Base-by-base conservation (phyloP, 2,113 vertebrate genomes). In the Butastur rufipennis region DNA sequence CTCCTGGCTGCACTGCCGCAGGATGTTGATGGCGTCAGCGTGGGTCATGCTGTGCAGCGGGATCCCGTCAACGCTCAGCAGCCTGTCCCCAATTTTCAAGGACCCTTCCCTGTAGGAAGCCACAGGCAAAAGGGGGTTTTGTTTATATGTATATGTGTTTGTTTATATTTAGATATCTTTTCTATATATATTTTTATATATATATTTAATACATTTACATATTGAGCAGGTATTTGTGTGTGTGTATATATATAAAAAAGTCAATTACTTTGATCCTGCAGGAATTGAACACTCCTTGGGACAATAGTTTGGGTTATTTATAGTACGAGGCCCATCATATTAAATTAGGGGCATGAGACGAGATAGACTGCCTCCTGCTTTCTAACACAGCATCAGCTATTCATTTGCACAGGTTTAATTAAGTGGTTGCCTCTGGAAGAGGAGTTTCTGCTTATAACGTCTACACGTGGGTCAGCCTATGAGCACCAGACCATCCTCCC, bases 1-100 rank as follows among this genome's bases (percentile, higher is more conserved):
- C 96, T 99, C 99, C 58, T 99, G 99, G 97, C 98, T 95, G 95
- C 99, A 99, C 97, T 99, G 99, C 95, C 98, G 98, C 94, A 99
- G 98, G 85, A 99, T 98, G 95, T 98, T 99, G 93, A 99, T 97
- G 26, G 99, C 99, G 0, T 99, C 98, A 10, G 98, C 98, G 1
- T 99, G 99, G 96, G 98, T 99, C 97, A 99, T 99, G 61, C 98
- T 98, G 50, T 99, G 99, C 91, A 99, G 97, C 27, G 99, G 98
- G 96, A 99, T 98, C 53, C 99, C 99, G 38, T 99, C 99, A 32
- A 99, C 97, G 1, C 99, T 99, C 95, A 99, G 96, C 67, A 99
- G 97, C 55, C 99, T 98, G 98, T 99, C 99, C 4, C 99, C 99
- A 9, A 97, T 98, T 96, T 99, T 99, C 96, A 99, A 91, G n/a